Base-by-base conservation (phyloP, 2,113 vertebrate species). In the Ptyas mucosa region DNA sequence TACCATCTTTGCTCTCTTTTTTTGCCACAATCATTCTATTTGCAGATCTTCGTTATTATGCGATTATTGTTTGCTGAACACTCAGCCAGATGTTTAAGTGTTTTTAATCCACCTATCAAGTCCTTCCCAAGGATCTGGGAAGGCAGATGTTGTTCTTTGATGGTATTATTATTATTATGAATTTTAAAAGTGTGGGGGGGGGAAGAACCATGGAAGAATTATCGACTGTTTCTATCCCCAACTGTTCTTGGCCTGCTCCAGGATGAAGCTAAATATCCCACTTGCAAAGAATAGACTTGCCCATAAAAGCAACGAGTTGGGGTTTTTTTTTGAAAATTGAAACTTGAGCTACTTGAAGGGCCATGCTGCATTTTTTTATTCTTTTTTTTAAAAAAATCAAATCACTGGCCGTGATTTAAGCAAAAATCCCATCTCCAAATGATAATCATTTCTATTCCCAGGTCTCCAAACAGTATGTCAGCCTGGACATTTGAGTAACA, bases 401-500 rank as follows among this genome's bases (percentile, higher is more conserved):
- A n/a, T 0, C 15, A 46, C 14, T 1, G 21, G 15, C 61, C 23
- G 15, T 10, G 81, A 1, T 92, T 58, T 85, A 52, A 93, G 87
- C 81, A 24, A 61, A 94, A 95, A 55, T 8, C 51, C 7, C n/a
- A 14, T 95, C 94, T 95, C 95, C 94, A 92, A 95, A 89, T 69
- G 94, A 95, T 94, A 75, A 81, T 39, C n/a, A 1, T 81, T 81
- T 9, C 53, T 2, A 8, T 85, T 93, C 92, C 94, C 93, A 26
- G 75, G 89, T 89, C 94, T 58, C 95, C 34, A 94, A 24, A 1
- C 96, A 89, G 94, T 94, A 91, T 86, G 93, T 94, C 95, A 49
- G 55, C 53, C 53, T 2, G 53, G 90, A 92, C 93, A 92, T 95
- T 93, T 89, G 91, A 94, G 91, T 95, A 88, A 96, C 93, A 96